phyloP scores from a whole-genome alignment of 2,888 invertebrate genomes.

The Oscheius sp. region DNA sequence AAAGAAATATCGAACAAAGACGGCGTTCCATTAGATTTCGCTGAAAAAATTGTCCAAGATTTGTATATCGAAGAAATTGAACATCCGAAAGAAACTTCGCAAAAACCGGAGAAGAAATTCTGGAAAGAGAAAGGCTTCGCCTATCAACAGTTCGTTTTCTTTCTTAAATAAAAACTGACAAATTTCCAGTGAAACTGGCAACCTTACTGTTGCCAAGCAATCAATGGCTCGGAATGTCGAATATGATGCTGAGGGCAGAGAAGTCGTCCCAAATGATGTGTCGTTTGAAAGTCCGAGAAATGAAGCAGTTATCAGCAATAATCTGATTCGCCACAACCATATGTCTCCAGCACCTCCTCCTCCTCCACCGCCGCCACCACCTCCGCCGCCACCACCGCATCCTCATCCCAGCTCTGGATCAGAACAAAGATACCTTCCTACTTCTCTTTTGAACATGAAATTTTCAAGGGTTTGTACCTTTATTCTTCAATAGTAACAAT shows the following conservation, averaged over 20 bases:
- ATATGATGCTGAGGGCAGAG: constrained; percentile 16
- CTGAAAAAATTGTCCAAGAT: constrained; percentile 15
- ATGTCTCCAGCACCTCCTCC: too few relatives aligned
- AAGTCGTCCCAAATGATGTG: constrained; percentile 9
- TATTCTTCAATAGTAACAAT: too few relatives aligned
- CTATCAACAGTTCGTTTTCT: neutral
- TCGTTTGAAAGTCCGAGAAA: too few relatives aligned
- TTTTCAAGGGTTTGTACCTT: too few relatives aligned
- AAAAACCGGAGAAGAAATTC: neutral
- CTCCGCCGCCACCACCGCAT: too few relatives aligned
- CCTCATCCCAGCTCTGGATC: too few relatives aligned
- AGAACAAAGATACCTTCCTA: too few relatives aligned
- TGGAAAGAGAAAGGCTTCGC: neutral
- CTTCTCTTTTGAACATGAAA: too few relatives aligned
- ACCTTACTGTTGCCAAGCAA: neutral
- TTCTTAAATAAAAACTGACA: neutral
- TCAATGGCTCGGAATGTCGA: constrained; percentile 19
- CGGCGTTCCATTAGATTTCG: neutral
- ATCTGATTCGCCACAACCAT: too few relatives aligned
- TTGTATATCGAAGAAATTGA: constrained; percentile 6
- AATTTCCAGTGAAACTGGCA: constrained; percentile 7
- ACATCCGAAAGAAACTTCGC: neutral
- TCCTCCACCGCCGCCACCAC: too few relatives aligned
- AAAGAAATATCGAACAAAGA: neutral
- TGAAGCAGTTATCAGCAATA: too few relatives aligned